phyloP scores from a whole-genome alignment of 1,140 invertebrate species.

The Macrotrachela quadricornifera region DNA sequence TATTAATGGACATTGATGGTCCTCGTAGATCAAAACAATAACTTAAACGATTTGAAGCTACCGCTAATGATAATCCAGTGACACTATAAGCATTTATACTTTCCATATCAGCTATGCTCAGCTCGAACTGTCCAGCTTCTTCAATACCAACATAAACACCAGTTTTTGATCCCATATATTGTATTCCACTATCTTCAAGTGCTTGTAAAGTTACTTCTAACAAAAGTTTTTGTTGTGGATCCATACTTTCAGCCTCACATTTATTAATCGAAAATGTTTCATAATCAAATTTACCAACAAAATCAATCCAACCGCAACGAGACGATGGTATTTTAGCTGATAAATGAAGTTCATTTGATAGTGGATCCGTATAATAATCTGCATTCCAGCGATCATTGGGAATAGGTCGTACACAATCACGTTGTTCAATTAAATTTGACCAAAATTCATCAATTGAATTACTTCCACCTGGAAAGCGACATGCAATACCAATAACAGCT shows the following conservation, averaged over 20 bases:
- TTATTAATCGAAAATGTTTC: background rate
- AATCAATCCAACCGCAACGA: constrained; percentile 11
- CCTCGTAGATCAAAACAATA: constrained; percentile 13
- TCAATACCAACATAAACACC: background rate
- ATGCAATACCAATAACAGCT: constrained; percentile 13
- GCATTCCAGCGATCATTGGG: constrained; percentile 12
- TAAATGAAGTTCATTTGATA: constrained; percentile 9
- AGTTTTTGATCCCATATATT: background rate
- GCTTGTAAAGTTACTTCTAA: background rate
- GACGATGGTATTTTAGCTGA: constrained; percentile 11
- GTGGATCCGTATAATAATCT: constrained; percentile 10
- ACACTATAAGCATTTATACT: too few relatives aligned
- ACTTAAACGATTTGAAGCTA: constrained; percentile 13
- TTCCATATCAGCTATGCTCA: too few relatives aligned
- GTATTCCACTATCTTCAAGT: background rate
- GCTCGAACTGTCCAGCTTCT: background rate
- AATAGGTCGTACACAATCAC: constrained; percentile 12
- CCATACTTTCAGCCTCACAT: background rate
- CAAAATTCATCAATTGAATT: constrained; percentile 13
- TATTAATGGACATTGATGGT: background rate
- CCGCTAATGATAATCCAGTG: background rate
- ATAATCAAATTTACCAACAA: background rate
- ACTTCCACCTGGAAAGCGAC: constrained; percentile 11
- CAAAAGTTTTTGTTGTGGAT: background rate
- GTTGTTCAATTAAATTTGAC: constrained; percentile 12